Base-by-base conservation (phyloP, 2,113 vertebrate species). In the Odontesthes bonariensis region DNA sequence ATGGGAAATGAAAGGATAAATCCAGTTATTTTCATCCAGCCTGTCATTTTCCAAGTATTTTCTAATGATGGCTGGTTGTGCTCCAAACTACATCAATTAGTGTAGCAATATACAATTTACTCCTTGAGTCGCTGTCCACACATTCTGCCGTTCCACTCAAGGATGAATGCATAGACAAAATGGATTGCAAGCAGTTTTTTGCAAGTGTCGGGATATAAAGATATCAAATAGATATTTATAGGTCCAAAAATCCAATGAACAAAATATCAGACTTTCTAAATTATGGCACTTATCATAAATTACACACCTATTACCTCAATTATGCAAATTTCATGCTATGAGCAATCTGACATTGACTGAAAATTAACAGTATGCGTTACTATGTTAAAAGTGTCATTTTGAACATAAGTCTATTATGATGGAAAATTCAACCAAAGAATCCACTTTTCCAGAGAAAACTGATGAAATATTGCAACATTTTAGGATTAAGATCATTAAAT, bases 1-100 rank as follows among this genome's bases (percentile, higher is more conserved):
- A 88, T 80, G 58, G 75, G 51, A 82, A 76, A 58, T 81, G 68
- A 86, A 73, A 79, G 59, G 70, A 74, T 81, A 81, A 86, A 89
- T 77, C 71, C 71, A 85, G 68, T 66, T 82, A 86, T 83, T 87
- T 86, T 60, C 83, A 76, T 67, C 69, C 63, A 69, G 65, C 49
- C 79, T 86, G 67, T 79, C 65, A 77, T 84, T 83, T 83, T 67
- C 65, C 57, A 63, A 35, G 17, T 77, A 68, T 79, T 78, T 78
- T 53, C 69, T 59, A 56, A 72, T 44, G 70, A 83, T 16, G 40
- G 55, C 59, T 75, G 69, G 55, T 55, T 73, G 55, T 63, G 46
- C 63, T 85, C 32, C 67, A 73, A 85, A 84, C 27, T 57, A 73
- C 31, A 68, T 78, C 75, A 57, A 53, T 73, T 27, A 17, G 59